Base-by-base conservation (phyloP, 2,888 invertebrate genomes). In the Pardosa pseudoannulata region DNA sequence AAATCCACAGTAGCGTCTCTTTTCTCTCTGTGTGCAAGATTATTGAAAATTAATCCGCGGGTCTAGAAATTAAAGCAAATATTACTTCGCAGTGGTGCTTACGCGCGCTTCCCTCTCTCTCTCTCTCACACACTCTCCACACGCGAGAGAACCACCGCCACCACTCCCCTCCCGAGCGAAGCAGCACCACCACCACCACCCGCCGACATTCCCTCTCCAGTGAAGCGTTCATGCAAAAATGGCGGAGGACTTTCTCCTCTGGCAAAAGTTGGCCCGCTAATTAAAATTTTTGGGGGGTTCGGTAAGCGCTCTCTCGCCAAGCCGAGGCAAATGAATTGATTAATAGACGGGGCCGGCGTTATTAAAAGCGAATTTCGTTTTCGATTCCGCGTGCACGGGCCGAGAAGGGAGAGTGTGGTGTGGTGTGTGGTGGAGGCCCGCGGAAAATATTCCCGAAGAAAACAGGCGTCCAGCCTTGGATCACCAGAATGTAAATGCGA, bases 1-100 rank as follows among this genome's bases (percentile, higher is more conserved):
- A 79, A 85, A 85, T 78, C 83, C 73, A 46, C 39, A 16, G 32
- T 62, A 6, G 62, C 36, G 1, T 39, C 41, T 80, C 39, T 36
- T 73, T 46, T 64, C 46, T 31, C 36, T 36, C 16, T 62, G n/a
- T 50, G 46, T 23, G 36, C 28, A 27, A 72, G 78, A 83, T 83
- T 85, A 85, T 85, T 85, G 83, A 85, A 85, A 85, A 85, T 85
- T 85, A 85, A 85, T 85, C 78, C 76, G 32, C 50, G 31, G 56
- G 46, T 13, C 19, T 29, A 72, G 73, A 85, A 85, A 85, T 85
- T 78, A 85, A 85, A 79, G 71, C 83, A 85, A 85, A 85, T 73
- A 78, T 78, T 85, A 85, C 78, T 78, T 78, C 72, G 13, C 46
- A 46, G 50, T 79, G 79, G 36, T 46, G 56, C 56, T n/a, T 23